Evolutionary conservation across 2,797 vertebrate species (phyloP), one percentile per base, ranked within the genome.

Genomic region (Oreochromis mossambicus): DNA sequence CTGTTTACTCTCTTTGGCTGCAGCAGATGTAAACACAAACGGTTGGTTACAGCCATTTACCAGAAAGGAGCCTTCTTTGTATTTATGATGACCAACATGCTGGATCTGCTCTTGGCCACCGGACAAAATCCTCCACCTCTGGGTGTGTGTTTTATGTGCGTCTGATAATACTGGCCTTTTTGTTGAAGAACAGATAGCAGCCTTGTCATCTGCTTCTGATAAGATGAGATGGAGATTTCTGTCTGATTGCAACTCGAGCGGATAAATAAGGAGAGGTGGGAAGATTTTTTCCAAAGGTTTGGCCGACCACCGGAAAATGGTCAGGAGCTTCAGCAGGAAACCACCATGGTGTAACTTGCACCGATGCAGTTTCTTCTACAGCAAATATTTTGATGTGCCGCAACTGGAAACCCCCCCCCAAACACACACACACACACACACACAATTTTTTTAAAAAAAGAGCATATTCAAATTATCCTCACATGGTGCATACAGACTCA

Each of bases 1-100:
- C 85, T 93, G 93, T 94, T 92, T 93, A 90, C 92, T 91, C 87
- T 91, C 76, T 91, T 94, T 94, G 91, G 92, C 91, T 82, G 88
- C 73, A 82, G 90, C 87, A 87, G 86, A 93, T 93, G 93, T 94
- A 87, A 94, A 94, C 92, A 93, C 88, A 85, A 89, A 89, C 51
- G 87, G 80, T 81, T 51, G 90, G 90, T 90, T 89, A 61, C 89
- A 89, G 87, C 91, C 82, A 90, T 93, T 93, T 90, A 89, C 87
- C 84, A 85, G 68, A 88, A 77, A 91, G 80, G 63, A 87, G 80
- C 78, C 90, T 55, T 81, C 88, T 91, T 92, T 93, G 89, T 91
- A 52, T 89, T 84, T 83, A 91, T 89, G 90, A 86, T 11, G 41
- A 87, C 83, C 88, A 80, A 88, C 89, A 88, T 41, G 85, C 80